Conservation (phyloP, 2,113 vertebrate species). For the Tragulus kanchil region DNA sequence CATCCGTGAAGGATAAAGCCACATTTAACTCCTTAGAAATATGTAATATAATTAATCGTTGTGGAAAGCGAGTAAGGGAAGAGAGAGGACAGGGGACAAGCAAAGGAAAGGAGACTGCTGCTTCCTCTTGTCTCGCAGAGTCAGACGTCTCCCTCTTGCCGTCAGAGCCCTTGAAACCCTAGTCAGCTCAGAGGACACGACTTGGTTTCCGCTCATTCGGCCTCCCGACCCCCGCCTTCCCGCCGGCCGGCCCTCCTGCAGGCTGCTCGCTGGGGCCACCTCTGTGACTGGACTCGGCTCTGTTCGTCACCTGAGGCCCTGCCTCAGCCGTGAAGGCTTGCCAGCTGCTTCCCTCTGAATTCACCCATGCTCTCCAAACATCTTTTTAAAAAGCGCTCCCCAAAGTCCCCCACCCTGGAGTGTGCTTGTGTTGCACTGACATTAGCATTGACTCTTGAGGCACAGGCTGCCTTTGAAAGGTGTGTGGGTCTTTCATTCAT, state of each 20-base stretch:
- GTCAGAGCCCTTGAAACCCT: background rate
- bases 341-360: background rate
- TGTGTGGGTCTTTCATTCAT: background rate
- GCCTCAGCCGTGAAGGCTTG: background rate
- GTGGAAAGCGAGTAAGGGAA: background rate
- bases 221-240: accelerated
- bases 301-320: background rate
- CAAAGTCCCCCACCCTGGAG: too few species aligned
- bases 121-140: background rate
- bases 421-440: background rate
- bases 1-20: background rate
- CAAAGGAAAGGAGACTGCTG: background rate
- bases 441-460: background rate
- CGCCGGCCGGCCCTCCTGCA: too few species aligned
- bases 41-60: background rate
- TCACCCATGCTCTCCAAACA: background rate
- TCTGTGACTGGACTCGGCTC: accelerated
- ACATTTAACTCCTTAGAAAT: background rate
- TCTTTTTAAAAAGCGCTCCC: background rate
- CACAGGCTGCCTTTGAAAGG: background rate
- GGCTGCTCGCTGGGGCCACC: accelerated
- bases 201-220: background rate
- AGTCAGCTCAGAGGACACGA: accelerated
- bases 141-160: background rate
- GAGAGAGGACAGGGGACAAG: background rate